Evolutionary conservation across 2,797 vertebrate species (phyloP), one percentile per base, ranked within the genome.

Genomic region (Brachymystax lenok): DNA sequence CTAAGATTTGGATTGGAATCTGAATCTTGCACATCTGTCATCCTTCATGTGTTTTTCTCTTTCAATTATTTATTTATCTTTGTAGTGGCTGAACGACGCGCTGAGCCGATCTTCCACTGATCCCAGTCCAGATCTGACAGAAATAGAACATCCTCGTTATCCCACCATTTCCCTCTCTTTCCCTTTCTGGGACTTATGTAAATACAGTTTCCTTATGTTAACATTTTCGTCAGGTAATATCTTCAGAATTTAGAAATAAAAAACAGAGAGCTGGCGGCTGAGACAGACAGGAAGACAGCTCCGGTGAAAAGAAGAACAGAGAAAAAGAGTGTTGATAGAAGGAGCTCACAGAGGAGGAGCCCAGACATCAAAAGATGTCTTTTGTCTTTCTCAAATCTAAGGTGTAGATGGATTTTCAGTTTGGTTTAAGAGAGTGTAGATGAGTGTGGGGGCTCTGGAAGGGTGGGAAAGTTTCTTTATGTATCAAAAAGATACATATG

Each of bases 401-500:
- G 81, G 85, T 84, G 84, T 86, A 79, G 80, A 82, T 85, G 86
- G 87, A 89, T 88, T 86, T 84, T 73, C 79, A 80, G 84, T 88
- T 79, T 77, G 69, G 80, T 81, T 86, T 80, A 54, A 16, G 56
- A 12, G n/a, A 56, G 24, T 19, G 50, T 51, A 19, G 70, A 5
- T 50, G 21, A 54, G 51, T 10, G 70, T 52, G 7, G 4, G 28
- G 16, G 14, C 17, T n/a, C 24, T 71, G 5, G 1, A 10, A 3
- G 69, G 19, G n/a, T 17, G 16, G 24, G 46, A 1, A 27, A 28
- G 50, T 5, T n/a, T 21, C 69, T 27, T 21, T 24, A 16, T 52
- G 24, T 6, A 27, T 27, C 66, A 68, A 27, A 28, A 64, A 21
- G 33, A 3, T 46, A 35, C 54, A 59, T 19, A 5, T 8, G 24